phyloP scores from a whole-genome alignment of 1,140 invertebrate genomes.

The Schmidtea mediterranea region DNA sequence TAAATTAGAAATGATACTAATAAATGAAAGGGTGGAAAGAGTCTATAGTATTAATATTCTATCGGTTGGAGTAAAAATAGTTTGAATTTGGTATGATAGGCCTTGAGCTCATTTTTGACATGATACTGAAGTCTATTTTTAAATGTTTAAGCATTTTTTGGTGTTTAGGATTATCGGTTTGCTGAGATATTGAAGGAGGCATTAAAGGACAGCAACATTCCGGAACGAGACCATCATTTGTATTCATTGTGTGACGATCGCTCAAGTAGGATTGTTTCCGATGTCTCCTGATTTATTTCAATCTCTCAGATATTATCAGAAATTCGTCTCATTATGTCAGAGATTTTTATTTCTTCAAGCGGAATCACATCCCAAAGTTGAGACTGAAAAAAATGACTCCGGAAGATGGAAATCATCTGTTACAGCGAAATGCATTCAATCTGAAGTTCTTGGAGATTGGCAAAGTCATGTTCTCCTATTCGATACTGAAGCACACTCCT shows the following conservation, averaged over 20 bases:
- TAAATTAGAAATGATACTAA: too few species aligned
- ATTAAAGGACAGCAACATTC: neutral
- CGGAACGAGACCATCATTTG: neutral
- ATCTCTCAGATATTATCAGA: slow-evolving; percentile 53
- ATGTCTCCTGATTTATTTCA: slow-evolving; percentile 1
- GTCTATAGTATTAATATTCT: too few species aligned
- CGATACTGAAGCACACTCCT: slow-evolving; percentile 21
- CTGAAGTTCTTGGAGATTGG: slow-evolving; percentile 90
- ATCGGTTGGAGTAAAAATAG: too few species aligned
- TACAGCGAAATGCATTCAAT: slow-evolving; percentile 66
- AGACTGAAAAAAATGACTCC: slow-evolving; percentile 74
- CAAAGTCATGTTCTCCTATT: slow-evolving; percentile 38
- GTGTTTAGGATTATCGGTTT: neutral
- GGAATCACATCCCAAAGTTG: slow-evolving; percentile 85
- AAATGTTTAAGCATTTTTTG: neutral
- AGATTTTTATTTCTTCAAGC: slow-evolving; percentile 94
- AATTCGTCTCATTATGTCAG: slow-evolving; percentile 72
- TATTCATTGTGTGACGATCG: neutral
- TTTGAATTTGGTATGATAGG: too few species aligned
- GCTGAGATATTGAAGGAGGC: neutral
- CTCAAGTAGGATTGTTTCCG: neutral
- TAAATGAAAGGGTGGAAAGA: too few species aligned
- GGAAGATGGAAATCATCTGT: slow-evolving; percentile 56
- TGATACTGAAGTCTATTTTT: too few species aligned
- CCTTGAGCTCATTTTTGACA: too few species aligned